These are phyloP conservation scores for Tauraco erythrolophus DNA, from an alignment of 2,113 vertebrate species.

Conservation along the genomic window DNA sequence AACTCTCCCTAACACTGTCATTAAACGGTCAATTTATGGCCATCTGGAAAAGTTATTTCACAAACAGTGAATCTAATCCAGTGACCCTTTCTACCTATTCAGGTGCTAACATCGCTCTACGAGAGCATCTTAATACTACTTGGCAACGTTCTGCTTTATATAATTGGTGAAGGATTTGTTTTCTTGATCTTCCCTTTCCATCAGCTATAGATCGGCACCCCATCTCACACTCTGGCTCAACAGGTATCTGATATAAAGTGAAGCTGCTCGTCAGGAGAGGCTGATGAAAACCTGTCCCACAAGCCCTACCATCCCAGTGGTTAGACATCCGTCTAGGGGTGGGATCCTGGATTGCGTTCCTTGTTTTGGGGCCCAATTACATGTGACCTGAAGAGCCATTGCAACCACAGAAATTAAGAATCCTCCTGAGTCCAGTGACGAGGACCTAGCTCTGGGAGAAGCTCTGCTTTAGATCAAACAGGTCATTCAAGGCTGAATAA, in stretches of 20 bases:
- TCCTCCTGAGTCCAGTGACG: neutral
- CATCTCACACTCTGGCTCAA: neutral
- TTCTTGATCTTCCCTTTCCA: neutral
- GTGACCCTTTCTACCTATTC: neutral
- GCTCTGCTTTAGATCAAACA: neutral
- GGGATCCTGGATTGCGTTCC: neutral
- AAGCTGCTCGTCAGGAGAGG: neutral
- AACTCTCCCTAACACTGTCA: neutral
- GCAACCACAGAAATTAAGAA: neutral
- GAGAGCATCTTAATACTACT: neutral
- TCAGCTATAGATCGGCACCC: neutral
- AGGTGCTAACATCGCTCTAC: neutral
- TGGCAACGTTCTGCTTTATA: neutral
- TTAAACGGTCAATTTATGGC: neutral
- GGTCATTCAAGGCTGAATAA: constrained; percentile 21
- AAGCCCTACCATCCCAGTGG: neutral
- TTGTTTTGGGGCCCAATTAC: neutral
- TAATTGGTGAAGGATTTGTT: neutral
- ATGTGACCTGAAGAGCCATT: neutral
- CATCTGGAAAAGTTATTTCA: neutral
- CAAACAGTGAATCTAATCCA: neutral
- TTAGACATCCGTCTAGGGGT: neutral
- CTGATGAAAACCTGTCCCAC: neutral
- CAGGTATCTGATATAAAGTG: neutral
- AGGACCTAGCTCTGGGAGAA: neutral